Percentiles rank a stretch among this genome's conserved stretches.
Evolutionary conservation across 2,797 vertebrate species (phyloP).

Genomic region (Gymnothorax reevesii): DNA sequence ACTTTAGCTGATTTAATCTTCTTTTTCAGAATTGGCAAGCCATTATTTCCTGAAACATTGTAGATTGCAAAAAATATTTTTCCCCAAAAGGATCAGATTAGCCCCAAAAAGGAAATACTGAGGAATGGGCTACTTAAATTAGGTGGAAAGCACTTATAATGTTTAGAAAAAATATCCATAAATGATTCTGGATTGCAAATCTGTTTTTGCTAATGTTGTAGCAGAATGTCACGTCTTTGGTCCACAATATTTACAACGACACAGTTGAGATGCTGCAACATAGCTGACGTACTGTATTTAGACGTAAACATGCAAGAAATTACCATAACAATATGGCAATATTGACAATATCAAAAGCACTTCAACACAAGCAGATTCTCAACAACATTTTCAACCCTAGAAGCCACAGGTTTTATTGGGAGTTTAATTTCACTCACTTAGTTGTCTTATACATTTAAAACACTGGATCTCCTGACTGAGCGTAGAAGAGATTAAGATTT

Average conservation of each 20-base stretch:
- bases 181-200: background rate
- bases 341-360: slow-evolving; percentile 63
- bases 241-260: slow-evolving; percentile 64
- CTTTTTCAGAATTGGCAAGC: background rate
- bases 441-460: slow-evolving; percentile 13
- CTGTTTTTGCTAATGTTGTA: background rate
- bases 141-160: no score
- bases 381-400: slow-evolving; percentile 39
- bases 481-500: background rate
- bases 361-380: slow-evolving; percentile 30
- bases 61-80: background rate
- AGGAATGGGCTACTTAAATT: background rate
- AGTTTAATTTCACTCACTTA: slow-evolving; percentile 46
- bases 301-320: slow-evolving; percentile 64
- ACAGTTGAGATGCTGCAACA: slow-evolving; percentile 64
- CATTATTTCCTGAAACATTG: background rate
- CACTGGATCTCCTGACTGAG: slow-evolving; percentile 18
- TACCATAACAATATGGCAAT: slow-evolving; percentile 53
- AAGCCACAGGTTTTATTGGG: slow-evolving; percentile 68
- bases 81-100: background rate
- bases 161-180: background rate
- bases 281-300: slow-evolving; percentile 66
- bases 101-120: background rate
- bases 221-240: background rate
- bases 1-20: background rate